A percentile compares a stretch with the other conserved stretches of the same genome.
phyloP scores from a whole-genome alignment of 2,113 vertebrate species.

The Syngnathoides biaculeatus region DNA sequence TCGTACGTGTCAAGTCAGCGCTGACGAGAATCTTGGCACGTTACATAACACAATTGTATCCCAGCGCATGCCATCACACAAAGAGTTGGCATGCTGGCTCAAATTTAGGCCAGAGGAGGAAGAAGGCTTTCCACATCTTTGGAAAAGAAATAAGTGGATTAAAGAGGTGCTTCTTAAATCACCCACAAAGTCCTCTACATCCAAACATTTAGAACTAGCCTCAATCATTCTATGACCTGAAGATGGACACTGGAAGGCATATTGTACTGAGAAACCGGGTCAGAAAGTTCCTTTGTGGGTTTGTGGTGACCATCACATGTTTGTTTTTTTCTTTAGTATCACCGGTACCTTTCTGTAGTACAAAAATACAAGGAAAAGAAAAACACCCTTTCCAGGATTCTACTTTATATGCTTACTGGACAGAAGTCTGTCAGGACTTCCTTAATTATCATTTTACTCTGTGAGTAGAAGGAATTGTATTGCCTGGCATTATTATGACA shows the following conservation, averaged over 20 bases:
- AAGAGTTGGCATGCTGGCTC: constrained; percentile 11
- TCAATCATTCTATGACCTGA: not conserved
- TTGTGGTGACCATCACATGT: no score
- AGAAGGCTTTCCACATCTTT: constrained; percentile 12
- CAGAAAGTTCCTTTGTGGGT: no score
- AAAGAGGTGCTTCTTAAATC: constrained; percentile 22
- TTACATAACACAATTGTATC: constrained; percentile 28
- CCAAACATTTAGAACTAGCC: not conserved
- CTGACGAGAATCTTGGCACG: constrained; percentile 14
- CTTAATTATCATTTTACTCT: no score
- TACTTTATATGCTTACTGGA: no score
- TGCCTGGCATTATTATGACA: no score
- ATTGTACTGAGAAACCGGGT: not conserved
- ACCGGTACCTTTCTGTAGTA: no score
- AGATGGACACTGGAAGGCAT: not conserved
- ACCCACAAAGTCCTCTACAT: constrained; percentile 10
- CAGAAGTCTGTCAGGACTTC: no score
- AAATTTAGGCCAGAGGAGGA: constrained; percentile 30
- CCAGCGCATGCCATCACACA: constrained; percentile 16
- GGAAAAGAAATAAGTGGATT: constrained; percentile 22
- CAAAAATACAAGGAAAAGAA: no score
- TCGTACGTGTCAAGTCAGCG: constrained; percentile 9
- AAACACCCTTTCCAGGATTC: no score
- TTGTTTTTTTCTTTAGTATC: no score
- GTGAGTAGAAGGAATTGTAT: no score